Evolutionary conservation across 2,797 vertebrate genomes (phyloP).

Genomic region (Acipenser transmontanus): DNA sequence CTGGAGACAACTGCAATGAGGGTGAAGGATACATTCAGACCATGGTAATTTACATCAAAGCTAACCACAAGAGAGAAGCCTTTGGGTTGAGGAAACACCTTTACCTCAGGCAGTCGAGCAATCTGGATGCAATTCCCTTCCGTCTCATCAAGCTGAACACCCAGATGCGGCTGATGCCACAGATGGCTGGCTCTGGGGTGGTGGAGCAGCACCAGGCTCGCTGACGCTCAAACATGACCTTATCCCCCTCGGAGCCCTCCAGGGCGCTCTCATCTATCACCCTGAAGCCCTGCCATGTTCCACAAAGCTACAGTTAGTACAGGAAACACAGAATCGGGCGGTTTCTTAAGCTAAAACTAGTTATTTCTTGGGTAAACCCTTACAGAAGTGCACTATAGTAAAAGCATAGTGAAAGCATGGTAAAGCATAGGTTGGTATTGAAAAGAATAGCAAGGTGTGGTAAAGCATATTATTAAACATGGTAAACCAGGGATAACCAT

Average conservation of each 20-base stretch:
- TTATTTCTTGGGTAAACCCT: background rate
- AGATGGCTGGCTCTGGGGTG: conserved; percentile 85
- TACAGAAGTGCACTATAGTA: background rate
- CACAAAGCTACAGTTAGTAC: background rate
- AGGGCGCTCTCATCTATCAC: conserved; percentile 87
- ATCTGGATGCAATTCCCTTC: conserved; percentile 85
- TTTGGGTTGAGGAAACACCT: background rate
- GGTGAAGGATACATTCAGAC: background rate
- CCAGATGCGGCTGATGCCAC: conserved; percentile 97
- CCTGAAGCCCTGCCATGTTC: conserved; percentile 74
- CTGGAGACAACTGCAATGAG: background rate
- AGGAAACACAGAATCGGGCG: background rate
- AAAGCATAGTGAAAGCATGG: no score
- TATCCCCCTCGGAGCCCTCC: conserved; percentile 81
- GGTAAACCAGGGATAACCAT: no score
- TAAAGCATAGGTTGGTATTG: no score
- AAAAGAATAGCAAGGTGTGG: no score
- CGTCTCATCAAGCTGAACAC: conserved; percentile 95
- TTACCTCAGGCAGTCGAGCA: conserved; percentile 95
- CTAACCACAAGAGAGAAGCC: no score
- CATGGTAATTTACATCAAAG: conserved; percentile 8
- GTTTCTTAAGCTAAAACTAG: background rate
- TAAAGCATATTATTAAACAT: no score
- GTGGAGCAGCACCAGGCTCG: conserved; percentile 97
- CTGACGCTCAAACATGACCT: conserved; percentile 89